Conservation (phyloP, 2,113 vertebrate genomes). For the Tachuris rubrigastra region DNA sequence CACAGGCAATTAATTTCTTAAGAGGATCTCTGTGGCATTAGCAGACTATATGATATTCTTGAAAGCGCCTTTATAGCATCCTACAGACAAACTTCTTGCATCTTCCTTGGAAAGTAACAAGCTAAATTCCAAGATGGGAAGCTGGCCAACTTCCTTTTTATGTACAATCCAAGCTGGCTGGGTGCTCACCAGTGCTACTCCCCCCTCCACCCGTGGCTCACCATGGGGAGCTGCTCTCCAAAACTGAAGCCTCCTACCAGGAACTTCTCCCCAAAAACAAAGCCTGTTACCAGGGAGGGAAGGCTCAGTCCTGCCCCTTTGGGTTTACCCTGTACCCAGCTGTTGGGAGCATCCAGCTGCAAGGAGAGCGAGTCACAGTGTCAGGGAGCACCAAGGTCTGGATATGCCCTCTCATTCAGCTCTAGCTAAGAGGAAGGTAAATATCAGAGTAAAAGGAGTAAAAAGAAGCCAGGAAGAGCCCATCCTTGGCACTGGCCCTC, state of each 20-base stretch:
- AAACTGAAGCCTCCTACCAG: background rate
- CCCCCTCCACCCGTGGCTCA: background rate
- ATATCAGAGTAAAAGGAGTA: background rate
- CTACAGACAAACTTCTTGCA: constrained; percentile 30
- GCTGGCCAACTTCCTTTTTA: background rate
- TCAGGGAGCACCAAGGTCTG: background rate
- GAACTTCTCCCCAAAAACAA: background rate
- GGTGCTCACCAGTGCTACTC: background rate
- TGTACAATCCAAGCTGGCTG: background rate
- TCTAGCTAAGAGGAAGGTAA: background rate
- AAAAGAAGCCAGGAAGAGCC: background rate
- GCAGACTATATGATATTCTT: constrained; percentile 8
- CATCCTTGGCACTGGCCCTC: background rate
- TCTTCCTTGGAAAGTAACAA: background rate
- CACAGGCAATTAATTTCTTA: constrained; percentile 55
- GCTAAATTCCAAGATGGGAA: background rate
- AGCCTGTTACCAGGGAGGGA: background rate
- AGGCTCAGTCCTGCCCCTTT: background rate
- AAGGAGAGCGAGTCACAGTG: background rate
- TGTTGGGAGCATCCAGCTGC: background rate
- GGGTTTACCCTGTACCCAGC: background rate
- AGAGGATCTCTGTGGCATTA: constrained; percentile 39
- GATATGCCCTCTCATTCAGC: background rate
- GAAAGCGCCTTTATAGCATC: constrained; percentile 19
- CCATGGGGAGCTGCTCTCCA: background rate